Evolutionary conservation across 37 sponge, comb jelly and placozoan species (phyloP).

Genomic region (Corticium candelabrum): DNA sequence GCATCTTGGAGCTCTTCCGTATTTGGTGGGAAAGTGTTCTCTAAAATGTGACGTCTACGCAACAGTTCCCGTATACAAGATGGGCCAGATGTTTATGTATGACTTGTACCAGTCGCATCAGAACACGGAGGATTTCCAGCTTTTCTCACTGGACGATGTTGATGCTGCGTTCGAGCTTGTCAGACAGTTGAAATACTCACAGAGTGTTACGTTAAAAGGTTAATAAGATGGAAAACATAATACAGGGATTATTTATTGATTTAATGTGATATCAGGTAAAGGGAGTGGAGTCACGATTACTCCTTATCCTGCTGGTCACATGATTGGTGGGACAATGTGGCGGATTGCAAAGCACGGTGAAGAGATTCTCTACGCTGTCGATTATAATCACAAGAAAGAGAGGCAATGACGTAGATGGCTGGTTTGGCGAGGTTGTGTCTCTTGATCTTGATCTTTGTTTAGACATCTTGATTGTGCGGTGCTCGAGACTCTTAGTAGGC

Average conservation of each 20-base stretch:
- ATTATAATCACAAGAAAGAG: conserved; percentile 99
- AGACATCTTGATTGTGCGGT: conserved; percentile 94
- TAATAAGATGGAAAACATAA: not conserved
- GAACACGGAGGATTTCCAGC: conserved; percentile 69
- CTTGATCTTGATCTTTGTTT: not conserved
- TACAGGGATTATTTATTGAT: not conserved
- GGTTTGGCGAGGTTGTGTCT: not conserved
- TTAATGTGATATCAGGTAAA: conserved; percentile 52
- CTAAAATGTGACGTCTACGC: conserved; percentile 94
- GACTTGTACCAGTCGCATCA: conserved; percentile 39
- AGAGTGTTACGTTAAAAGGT: conserved; percentile 80
- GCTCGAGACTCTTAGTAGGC: conserved; percentile 68
- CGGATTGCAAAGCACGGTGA: conserved; percentile 96
- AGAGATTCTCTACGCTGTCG: conserved; percentile 97
- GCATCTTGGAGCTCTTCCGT: conserved; percentile 91
- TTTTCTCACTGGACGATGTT: conserved; percentile 94
- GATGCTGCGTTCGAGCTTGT: conserved; percentile 82
- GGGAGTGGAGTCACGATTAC: conserved; percentile 95
- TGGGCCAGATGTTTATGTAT: conserved; percentile 99
- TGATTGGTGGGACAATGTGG: conserved; percentile 99
- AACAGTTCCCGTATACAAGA: conserved; percentile 94
- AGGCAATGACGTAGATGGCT: conserved; percentile 33
- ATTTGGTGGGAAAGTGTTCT: conserved; percentile 79
- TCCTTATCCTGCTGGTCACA: conserved; percentile 94
- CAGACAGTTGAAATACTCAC: conserved; percentile 89